Evolutionary conservation across 2,113 vertebrate genomes (phyloP), one percentile per base, ranked within the genome.

Genomic region (Gadus chalcogrammus): DNA sequence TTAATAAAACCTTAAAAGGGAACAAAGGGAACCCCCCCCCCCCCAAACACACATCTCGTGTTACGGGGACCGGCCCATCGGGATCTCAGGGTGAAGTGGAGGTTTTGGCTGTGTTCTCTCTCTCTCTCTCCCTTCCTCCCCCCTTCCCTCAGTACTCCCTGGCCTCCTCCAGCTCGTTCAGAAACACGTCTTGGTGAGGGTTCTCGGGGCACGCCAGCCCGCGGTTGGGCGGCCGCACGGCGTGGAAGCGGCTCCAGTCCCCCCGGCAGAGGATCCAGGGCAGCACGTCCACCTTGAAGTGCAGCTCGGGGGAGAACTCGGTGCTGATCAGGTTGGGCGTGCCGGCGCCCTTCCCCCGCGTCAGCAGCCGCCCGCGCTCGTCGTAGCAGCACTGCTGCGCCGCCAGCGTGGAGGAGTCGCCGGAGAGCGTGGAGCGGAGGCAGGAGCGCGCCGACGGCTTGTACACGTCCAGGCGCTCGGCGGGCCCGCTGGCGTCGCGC

Each of bases 181-280:
- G 91, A 79, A 95, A 97, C 68, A 95, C 93, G 0, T 94, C 94
- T 78, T 95, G 92, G 0, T 89, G 48, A 0, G 95, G 95, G 86
- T 95, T 98, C 79, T 95, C 93, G 0, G 90, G 82, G 22, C 95
- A 98, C 53, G 55, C 86, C 0, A 84, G 78, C 61, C 94, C 95
- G 0, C 96, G 97, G 86, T 96, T 97, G 77, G 97, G 95, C 3
- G 95, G 94, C 28, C 95, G 88, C 64, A 93, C 88, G 0, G 87
- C 87, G 0, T 98, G 95, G 81, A 95, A 96, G 16, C 94, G 92
- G 84, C 95, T 98, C 96, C 97, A 98, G 91, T 97, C 95, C 0
- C 95, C 96, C 77, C 96, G 97, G 86, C 96, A 98, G 60, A 96
- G 90, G 85, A 97, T 95, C 95, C 95, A 97, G 1, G 95, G 97